Conservation (phyloP, 2,888 invertebrate genomes). For the Subacronicta megacephala region DNA sequence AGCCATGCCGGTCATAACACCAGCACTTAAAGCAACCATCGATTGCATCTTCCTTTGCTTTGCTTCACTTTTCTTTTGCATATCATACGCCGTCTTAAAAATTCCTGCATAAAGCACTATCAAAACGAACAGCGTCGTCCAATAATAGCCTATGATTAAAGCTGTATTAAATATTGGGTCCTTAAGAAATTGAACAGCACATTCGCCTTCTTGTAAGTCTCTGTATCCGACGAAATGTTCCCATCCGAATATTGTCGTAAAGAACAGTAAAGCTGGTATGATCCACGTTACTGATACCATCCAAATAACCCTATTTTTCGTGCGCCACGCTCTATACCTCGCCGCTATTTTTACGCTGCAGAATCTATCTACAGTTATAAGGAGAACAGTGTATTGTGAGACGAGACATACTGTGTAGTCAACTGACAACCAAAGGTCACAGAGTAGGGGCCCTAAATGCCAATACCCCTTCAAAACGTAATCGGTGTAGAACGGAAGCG, state of each 20-base stretch:
- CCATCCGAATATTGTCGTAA: conserved; percentile 99
- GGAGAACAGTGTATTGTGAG: conserved; percentile 99
- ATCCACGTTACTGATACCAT: conserved; percentile 99
- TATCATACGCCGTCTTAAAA: conserved; percentile 98
- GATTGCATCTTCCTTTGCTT: conserved; percentile 98
- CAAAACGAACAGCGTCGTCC: conserved; percentile 98
- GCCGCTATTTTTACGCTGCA: conserved; percentile 99
- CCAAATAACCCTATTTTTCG: conserved; percentile 97
- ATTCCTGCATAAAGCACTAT: conserved; percentile 99
- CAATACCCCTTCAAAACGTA: conserved; percentile 99
- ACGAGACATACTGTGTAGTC: conserved; percentile 99
- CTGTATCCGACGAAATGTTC: conserved; percentile 98
- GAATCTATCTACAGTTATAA: conserved; percentile 99
- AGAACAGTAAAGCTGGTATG: conserved; percentile 98
- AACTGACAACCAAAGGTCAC: conserved; percentile 99
- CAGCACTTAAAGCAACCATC: conserved; percentile 97
- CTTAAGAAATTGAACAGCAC: conserved; percentile 98
- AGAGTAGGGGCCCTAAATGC: conserved; percentile 98
- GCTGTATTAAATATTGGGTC: conserved; percentile 99
- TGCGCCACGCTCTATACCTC: conserved; percentile 98
- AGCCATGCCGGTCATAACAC: conserved; percentile 97
- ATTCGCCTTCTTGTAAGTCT: conserved; percentile 96
- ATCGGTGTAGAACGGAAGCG: conserved; percentile 99
- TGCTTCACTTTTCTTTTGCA: conserved; percentile 99
- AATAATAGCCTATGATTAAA: conserved; percentile 98